Evolutionary conservation across 2,113 vertebrate species (phyloP).

Genomic region (Dasyurus viverrinus): DNA sequence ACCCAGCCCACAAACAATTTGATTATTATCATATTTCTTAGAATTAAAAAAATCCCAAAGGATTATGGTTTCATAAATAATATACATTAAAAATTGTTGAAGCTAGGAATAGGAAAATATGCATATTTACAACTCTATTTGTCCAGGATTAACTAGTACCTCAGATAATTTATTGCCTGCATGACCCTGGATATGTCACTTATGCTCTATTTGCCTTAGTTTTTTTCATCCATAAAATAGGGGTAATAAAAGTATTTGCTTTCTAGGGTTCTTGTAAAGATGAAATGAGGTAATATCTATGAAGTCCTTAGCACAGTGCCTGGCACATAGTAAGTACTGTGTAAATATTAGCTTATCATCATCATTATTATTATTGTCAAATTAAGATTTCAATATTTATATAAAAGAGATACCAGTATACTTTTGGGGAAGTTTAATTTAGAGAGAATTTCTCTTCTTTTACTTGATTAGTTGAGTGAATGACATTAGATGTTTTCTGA

Average conservation of each 20-base stretch:
- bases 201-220: not conserved
- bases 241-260: not conserved
- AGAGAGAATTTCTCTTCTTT: not conserved
- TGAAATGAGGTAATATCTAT: not conserved
- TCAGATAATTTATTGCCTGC: not conserved
- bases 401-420: not conserved
- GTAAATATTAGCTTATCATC: not conserved
- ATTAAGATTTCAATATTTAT: not conserved
- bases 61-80: not conserved
- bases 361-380: not conserved
- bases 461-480: not conserved
- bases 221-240: not conserved
- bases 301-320: not conserved
- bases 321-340: not conserved
- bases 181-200: not conserved
- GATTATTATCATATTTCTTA: not conserved
- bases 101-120: not conserved
- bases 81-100: not conserved
- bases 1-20: not conserved
- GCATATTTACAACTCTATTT: not conserved
- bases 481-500: conserved; percentile 3
- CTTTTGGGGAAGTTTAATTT: not conserved
- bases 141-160: not conserved
- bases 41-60: not conserved
- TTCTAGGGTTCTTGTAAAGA: not conserved